phyloP scores from a whole-genome alignment of 2,797 vertebrate genomes.

The Microctenopoma stevenorrisi region DNA sequence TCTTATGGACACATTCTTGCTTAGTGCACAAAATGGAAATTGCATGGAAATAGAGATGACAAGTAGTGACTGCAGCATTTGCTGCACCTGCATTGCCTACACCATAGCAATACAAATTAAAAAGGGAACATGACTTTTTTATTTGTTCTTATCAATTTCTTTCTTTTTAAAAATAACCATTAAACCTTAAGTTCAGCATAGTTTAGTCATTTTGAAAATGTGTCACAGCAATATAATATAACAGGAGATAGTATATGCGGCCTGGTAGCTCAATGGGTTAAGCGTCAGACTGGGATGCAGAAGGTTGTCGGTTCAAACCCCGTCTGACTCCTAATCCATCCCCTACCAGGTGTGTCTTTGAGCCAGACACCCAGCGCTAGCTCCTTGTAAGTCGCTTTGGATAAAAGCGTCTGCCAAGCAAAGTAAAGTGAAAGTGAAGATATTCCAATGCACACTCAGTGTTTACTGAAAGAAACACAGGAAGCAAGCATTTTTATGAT shows the following conservation, averaged over 20 bases:
- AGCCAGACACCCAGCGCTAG: no score
- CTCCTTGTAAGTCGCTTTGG: no score
- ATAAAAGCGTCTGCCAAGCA: no score
- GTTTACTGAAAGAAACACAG: slow-evolving; percentile 1
- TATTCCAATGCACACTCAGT: neutral
- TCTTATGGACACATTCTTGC: slow-evolving; percentile 33
- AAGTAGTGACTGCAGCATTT: slow-evolving; percentile 21
- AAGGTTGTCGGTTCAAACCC: no score
- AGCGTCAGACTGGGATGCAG: no score
- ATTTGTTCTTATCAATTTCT: neutral
- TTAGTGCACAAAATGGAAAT: slow-evolving; percentile 50
- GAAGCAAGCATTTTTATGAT: neutral
- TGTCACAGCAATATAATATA: neutral
- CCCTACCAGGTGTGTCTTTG: no score
- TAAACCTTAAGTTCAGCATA: neutral
- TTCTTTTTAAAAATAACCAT: neutral
- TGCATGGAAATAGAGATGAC: slow-evolving; percentile 42
- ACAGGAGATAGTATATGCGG: no score
- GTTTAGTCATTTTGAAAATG: neutral
- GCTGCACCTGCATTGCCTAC: slow-evolving; percentile 26
- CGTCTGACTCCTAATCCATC: no score
- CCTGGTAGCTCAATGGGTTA: no score
- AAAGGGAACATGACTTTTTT: neutral
- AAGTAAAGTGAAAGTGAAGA: no score
- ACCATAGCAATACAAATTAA: slow-evolving; percentile 16